These are phyloP conservation scores for Uria lomvia DNA, from an alignment of 2,113 vertebrate genomes.

Conservation along the genomic window DNA sequence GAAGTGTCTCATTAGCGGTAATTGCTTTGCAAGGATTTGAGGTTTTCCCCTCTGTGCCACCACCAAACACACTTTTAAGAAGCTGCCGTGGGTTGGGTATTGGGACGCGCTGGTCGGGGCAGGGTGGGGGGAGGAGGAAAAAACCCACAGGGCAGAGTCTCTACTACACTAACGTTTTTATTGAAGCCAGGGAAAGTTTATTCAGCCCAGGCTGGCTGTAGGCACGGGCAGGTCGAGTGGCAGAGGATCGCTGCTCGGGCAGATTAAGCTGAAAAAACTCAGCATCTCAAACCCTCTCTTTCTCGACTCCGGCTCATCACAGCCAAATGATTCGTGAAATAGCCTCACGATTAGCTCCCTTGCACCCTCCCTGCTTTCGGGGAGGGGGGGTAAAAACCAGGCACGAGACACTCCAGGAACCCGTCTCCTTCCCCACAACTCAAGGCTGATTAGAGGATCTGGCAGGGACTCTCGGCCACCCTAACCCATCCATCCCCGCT, in stretches of 20 bases:
- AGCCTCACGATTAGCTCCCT: not conserved
- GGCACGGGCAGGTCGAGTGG: not conserved
- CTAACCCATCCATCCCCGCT: accelerated
- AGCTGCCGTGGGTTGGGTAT: not conserved
- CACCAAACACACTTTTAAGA: not conserved
- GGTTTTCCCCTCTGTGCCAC: constrained; percentile 54
- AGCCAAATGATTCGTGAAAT: not conserved
- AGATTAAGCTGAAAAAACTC: not conserved
- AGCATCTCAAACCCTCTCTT: not conserved
- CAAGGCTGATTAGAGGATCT: not conserved
- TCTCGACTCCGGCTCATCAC: not conserved
- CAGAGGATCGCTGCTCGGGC: not conserved
- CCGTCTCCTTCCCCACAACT: not conserved
- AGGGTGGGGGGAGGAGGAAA: not conserved
- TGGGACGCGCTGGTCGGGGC: not conserved
- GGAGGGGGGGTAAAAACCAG: not conserved
- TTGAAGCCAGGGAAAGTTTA: not conserved
- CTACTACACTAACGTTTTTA: not conserved
- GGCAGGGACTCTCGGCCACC: not conserved
- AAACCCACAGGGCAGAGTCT: not conserved
- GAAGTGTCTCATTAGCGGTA: constrained; percentile 62
- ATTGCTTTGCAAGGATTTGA: constrained; percentile 63
- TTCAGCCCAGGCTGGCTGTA: not conserved
- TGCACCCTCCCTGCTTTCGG: not conserved
- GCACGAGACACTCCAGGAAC: not conserved